Conservation (phyloP, 1,140 invertebrate species). For the Drosophila prosaltans region DNA sequence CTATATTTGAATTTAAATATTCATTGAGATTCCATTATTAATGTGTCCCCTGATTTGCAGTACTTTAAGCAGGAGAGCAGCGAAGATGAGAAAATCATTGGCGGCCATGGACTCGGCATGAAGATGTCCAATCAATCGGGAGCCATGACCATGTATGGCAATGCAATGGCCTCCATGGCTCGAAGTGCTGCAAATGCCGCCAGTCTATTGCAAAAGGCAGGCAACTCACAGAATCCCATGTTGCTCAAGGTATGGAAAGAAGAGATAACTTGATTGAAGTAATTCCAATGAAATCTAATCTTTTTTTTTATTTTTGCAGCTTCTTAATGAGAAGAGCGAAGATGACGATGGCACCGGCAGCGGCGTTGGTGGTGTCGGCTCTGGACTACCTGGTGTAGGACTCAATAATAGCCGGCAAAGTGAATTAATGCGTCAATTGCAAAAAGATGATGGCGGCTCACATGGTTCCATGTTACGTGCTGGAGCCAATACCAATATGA, state of each 20-base stretch:
- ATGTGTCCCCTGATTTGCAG: slow-evolving; percentile 21
- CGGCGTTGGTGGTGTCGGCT: slow-evolving; percentile 48
- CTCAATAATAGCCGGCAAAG: slow-evolving; percentile 85
- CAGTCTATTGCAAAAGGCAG: slow-evolving; percentile 61
- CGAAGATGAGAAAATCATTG: slow-evolving; percentile 88
- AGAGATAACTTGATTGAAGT: too few species aligned
- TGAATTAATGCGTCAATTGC: slow-evolving; percentile 91
- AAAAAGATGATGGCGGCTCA: slow-evolving; percentile 86
- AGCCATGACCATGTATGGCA: slow-evolving; percentile 54
- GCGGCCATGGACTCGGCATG: slow-evolving; percentile 47
- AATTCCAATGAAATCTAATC: too few species aligned
- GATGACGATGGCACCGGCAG: slow-evolving; percentile 87
- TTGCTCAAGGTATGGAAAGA: slow-evolving; percentile 87
- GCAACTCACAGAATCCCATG: slow-evolving; percentile 85
- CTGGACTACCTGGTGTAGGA: slow-evolving; percentile 37
- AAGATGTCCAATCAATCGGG: slow-evolving; percentile 57
- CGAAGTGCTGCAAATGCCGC: slow-evolving; percentile 31
- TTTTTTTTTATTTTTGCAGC: slow-evolving; percentile 84
- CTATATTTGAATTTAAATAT: slow-evolving; percentile 19
- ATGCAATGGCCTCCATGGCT: slow-evolving; percentile 38
- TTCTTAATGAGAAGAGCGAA: slow-evolving; percentile 93
- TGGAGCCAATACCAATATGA: slow-evolving; percentile 61
- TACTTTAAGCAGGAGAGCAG: slow-evolving; percentile 85
- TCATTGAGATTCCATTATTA: background rate
- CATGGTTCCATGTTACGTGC: slow-evolving; percentile 86